phyloP scores from a whole-genome alignment of 2,797 vertebrate genomes.

The Brachyrhaphis roseni region DNA sequence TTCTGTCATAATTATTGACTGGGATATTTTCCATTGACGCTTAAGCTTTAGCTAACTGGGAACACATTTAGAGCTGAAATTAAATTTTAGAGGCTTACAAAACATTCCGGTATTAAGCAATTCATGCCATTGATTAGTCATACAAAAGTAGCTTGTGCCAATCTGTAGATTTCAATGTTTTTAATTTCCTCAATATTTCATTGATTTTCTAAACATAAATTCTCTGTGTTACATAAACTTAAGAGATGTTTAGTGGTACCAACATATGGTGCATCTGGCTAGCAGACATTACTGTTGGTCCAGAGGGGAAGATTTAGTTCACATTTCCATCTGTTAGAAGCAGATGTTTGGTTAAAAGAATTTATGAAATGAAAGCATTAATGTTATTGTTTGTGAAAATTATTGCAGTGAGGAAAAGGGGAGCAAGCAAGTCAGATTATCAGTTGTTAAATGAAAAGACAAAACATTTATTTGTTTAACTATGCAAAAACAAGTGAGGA shows the following conservation, averaged over 20 bases:
- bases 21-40: constrained; percentile 9
- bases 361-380: not conserved
- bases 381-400: not conserved
- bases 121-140: not conserved
- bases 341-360: constrained; percentile 7
- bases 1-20: constrained; percentile 18
- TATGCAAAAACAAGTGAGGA: not conserved
- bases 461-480: not conserved
- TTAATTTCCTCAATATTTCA: not conserved
- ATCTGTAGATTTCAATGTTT: not conserved
- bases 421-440: not conserved
- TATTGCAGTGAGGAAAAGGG: not conserved
- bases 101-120: not conserved
- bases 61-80: constrained; percentile 24
- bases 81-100: not conserved
- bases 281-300: constrained; percentile 6
- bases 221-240: not conserved
- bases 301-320: constrained; percentile 9
- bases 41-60: constrained; percentile 6
- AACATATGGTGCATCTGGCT: constrained; percentile 7
- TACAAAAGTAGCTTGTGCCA: constrained; percentile 4
- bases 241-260: not conserved
- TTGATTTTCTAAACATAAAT: not conserved
- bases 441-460: not conserved
- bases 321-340: constrained; percentile 8